Evolutionary conservation across 2,888 invertebrate genomes (phyloP).

Genomic region (Cheilosia vernalis): DNA sequence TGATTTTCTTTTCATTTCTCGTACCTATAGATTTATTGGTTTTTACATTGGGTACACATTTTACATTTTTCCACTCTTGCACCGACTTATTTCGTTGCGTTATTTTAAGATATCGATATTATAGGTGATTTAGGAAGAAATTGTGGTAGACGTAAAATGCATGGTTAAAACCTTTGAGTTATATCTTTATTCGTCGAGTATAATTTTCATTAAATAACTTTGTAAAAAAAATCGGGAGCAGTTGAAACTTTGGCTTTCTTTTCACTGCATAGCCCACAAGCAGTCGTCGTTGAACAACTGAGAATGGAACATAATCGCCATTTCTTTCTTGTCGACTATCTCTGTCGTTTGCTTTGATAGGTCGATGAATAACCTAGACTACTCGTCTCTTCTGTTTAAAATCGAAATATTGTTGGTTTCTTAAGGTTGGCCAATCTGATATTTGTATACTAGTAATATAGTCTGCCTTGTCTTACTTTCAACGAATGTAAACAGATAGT

Average conservation of each 20-base stretch:
- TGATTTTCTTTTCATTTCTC: slow-evolving; percentile 15
- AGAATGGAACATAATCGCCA: slow-evolving; percentile 45
- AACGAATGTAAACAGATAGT: slow-evolving; percentile 60
- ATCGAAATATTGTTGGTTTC: slow-evolving; percentile 14
- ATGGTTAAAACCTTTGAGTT: slow-evolving; percentile 38
- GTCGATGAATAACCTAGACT: background rate
- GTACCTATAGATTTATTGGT: slow-evolving; percentile 68
- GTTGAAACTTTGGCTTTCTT: slow-evolving; percentile 68
- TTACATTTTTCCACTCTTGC: slow-evolving; percentile 47
- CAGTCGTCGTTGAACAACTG: slow-evolving; percentile 40
- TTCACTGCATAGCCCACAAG: slow-evolving; percentile 52
- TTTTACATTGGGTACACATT: slow-evolving; percentile 71
- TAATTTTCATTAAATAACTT: slow-evolving; percentile 60
- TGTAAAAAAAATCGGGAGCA: slow-evolving; percentile 40
- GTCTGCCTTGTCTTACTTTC: slow-evolving; percentile 48
- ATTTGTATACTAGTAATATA: slow-evolving; percentile 21
- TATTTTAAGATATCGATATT: slow-evolving; percentile 14
- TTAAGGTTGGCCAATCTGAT: slow-evolving; percentile 21
- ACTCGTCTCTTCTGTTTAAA: slow-evolving; percentile 25
- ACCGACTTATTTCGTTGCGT: slow-evolving; percentile 27
- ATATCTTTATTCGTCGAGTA: slow-evolving; percentile 17
- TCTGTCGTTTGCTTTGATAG: slow-evolving; percentile 12
- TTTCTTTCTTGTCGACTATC: slow-evolving; percentile 10
- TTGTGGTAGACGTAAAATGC: slow-evolving; percentile 30
- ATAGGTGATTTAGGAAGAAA: background rate